A percentile compares a stretch with the other conserved stretches of the same genome.
phyloP scores from a whole-genome alignment of 2,797 vertebrate genomes.

The Cynopterus sphinx region DNA sequence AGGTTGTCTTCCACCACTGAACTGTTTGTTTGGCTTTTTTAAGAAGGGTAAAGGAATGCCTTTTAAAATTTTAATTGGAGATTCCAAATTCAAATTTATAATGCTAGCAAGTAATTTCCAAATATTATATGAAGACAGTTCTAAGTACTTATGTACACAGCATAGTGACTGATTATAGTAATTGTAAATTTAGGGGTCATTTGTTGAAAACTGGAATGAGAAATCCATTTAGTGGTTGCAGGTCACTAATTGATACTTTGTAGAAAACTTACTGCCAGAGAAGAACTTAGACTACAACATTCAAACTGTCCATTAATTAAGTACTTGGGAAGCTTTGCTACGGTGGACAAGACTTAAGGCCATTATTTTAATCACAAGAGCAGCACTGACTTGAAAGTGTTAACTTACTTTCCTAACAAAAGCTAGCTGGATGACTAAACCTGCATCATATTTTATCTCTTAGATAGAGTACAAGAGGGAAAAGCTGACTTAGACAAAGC shows the following conservation, averaged over 20 bases:
- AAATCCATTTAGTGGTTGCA: constrained; percentile 61
- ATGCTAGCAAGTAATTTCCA: constrained; percentile 35
- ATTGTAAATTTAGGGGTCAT: constrained; percentile 64
- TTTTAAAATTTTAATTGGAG: constrained; percentile 26
- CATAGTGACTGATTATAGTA: constrained; percentile 55
- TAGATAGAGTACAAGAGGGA: background rate
- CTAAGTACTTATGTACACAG: constrained; percentile 21
- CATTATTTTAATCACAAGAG: constrained; percentile 41
- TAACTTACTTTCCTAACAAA: constrained; percentile 44
- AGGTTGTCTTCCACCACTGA: background rate
- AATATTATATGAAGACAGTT: constrained; percentile 43
- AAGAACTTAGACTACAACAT: background rate
- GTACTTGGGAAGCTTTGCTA: constrained; percentile 49
- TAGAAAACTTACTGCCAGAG: constrained; percentile 54
- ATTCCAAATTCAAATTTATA: constrained; percentile 36
- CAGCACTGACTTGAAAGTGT: constrained; percentile 40
- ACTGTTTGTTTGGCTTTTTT: background rate
- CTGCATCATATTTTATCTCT: background rate
- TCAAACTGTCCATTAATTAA: constrained; percentile 43
- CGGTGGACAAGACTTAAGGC: constrained; percentile 37
- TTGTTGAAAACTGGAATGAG: constrained; percentile 42
- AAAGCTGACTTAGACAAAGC: constrained; percentile 27
- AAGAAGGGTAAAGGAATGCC: background rate
- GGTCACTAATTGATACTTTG: constrained; percentile 71
- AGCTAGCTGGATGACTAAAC: constrained; percentile 15